phyloP scores from a whole-genome alignment of 2,113 vertebrate genomes.

The Mesembrinibis cayennensis region DNA sequence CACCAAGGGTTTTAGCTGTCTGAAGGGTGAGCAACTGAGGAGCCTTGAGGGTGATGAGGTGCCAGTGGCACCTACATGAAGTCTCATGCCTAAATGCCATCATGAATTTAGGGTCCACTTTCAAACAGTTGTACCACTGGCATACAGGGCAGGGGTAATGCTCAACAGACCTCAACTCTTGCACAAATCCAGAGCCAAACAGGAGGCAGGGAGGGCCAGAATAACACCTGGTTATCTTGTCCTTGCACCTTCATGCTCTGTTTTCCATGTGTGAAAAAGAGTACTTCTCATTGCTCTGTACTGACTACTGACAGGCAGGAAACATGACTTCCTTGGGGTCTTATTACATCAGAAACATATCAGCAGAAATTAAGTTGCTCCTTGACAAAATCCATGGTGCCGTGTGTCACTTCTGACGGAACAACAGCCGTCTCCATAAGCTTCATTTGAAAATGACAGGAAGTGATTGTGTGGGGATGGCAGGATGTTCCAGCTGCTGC shows the following conservation, averaged over 20 bases:
- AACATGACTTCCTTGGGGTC: not conserved
- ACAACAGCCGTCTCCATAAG: not conserved
- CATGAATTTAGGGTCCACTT: not conserved
- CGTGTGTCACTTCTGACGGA: not conserved
- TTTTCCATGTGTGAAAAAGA: not conserved
- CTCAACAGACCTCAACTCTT: not conserved
- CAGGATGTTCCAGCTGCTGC: not conserved
- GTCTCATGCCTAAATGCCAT: not conserved
- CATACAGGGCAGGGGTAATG: not conserved
- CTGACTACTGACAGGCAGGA: not conserved
- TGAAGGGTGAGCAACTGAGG: not conserved
- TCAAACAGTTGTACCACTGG: not conserved
- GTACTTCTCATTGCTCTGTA: not conserved
- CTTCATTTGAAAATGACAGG: not conserved
- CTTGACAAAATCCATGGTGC: not conserved
- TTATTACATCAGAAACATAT: not conserved
- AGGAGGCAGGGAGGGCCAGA: not conserved
- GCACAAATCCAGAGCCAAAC: not conserved
- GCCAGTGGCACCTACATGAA: not conserved
- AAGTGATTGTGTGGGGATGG: not conserved
- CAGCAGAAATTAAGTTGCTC: constrained; percentile 9
- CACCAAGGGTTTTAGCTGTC: not conserved
- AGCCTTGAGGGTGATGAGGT: not conserved
- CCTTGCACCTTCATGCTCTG: not conserved
- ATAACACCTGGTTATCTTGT: not conserved